Evolutionary conservation across 2,113 vertebrate genomes (phyloP).

Genomic region (Phaethon lepturus): DNA sequence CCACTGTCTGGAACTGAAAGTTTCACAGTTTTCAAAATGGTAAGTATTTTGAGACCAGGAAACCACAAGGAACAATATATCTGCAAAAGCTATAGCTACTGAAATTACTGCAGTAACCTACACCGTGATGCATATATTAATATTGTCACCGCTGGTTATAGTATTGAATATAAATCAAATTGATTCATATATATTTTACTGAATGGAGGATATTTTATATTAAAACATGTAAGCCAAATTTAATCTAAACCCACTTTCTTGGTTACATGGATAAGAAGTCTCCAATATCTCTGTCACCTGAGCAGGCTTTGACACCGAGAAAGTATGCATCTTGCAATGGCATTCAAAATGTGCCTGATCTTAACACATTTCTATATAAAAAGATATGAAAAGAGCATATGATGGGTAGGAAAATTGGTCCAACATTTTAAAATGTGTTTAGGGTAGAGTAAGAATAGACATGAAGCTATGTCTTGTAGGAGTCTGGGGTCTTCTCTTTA

Average conservation of each 20-base stretch:
- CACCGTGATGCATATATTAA: background rate
- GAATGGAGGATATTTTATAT: background rate
- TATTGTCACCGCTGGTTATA: background rate
- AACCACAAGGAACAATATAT: slow-evolving; percentile 77
- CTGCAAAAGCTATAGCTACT: slow-evolving; percentile 62
- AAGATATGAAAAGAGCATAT: background rate
- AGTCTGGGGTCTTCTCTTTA: background rate
- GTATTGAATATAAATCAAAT: background rate
- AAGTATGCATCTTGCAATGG: background rate
- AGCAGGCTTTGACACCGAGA: background rate
- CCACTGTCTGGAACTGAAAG: slow-evolving; percentile 70
- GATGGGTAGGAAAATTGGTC: background rate
- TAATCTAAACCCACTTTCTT: background rate
- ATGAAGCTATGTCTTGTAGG: fast-evolving
- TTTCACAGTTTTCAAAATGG: slow-evolving; percentile 71
- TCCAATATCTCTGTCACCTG: background rate
- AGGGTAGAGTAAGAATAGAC: background rate
- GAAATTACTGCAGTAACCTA: background rate
- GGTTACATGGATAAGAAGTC: background rate
- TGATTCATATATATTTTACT: background rate
- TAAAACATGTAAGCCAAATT: background rate
- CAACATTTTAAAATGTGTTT: background rate
- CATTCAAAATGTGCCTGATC: background rate
- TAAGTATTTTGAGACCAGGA: slow-evolving; percentile 80
- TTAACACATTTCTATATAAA: background rate